phyloP scores from a whole-genome alignment of 1,140 invertebrate species.

The Panagrolaimus sp. region DNA sequence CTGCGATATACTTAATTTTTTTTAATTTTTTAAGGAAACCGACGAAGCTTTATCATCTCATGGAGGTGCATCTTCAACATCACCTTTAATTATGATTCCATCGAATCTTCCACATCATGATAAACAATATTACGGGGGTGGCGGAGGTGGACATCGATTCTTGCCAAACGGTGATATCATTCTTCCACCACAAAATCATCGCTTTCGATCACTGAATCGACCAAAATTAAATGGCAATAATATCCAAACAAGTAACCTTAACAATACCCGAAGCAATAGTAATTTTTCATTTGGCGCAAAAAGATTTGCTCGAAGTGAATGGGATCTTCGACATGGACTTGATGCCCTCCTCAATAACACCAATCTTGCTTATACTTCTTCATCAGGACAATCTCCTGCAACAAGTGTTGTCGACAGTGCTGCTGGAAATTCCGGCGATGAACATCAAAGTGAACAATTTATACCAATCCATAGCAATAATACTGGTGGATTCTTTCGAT shows the following conservation, averaged over 20 bases:
- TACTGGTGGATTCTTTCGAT: not conserved
- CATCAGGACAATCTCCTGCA: not conserved
- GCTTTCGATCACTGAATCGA: not conserved
- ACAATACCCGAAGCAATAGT: too few species aligned
- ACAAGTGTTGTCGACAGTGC: not conserved
- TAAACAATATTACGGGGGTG: not conserved
- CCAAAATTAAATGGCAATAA: too few species aligned
- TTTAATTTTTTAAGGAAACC: too few species aligned
- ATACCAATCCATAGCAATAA: not conserved
- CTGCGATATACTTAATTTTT: too few species aligned
- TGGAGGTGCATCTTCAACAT: conserved; percentile 1
- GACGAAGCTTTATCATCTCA: not conserved
- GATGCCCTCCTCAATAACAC: not conserved
- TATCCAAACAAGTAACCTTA: too few species aligned
- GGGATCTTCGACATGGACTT: not conserved
- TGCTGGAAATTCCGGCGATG: not conserved
- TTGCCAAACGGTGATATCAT: not conserved
- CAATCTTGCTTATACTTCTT: not conserved
- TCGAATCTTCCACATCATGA: not conserved
- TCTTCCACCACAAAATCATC: not conserved
- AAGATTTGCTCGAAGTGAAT: not conserved
- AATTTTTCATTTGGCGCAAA: not conserved
- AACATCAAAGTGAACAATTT: too few species aligned
- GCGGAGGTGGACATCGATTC: not conserved
- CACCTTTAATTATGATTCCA: not conserved